Evolutionary conservation across 2,888 invertebrate genomes (phyloP).

Genomic region (Petrolisthes cinctipes): DNA sequence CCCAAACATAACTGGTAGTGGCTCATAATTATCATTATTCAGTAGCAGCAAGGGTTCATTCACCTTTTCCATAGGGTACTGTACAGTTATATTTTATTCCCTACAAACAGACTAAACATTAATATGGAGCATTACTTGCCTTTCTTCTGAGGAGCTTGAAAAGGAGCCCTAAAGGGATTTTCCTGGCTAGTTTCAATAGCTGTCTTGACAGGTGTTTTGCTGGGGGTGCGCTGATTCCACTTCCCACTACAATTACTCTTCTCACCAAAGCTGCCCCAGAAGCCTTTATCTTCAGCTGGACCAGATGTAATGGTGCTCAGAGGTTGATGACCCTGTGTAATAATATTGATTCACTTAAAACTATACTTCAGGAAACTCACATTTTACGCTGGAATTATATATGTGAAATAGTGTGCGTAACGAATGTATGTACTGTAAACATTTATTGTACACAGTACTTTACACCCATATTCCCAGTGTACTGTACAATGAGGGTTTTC

Average conservation of each 20-base stretch:
- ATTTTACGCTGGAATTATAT: no score
- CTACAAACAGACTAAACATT: neutral
- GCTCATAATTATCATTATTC: no score
- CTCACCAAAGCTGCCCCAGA: conserved; percentile 48
- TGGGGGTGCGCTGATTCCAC: conserved; percentile 8
- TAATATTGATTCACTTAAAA: no score
- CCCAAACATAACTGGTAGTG: no score
- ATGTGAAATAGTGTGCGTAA: no score
- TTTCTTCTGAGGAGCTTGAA: conserved; percentile 15
- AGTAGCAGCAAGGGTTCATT: no score
- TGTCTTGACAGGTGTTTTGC: conserved; percentile 46
- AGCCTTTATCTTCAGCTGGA: conserved; percentile 21
- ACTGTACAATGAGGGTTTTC: neutral
- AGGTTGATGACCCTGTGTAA: neutral
- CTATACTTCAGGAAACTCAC: no score
- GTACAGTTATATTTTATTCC: neutral
- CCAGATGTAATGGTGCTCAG: neutral
- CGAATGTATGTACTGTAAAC: no score
- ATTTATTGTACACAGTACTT: no score
- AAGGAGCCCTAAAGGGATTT: conserved; percentile 57
- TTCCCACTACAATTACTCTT: neutral
- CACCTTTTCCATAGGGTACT: no score
- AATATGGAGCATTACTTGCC: neutral
- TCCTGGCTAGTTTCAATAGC: conserved; percentile 57
- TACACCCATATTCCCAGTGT: no score